These are phyloP conservation scores for Coleophora flavipennella DNA, from an alignment of 2,888 invertebrate species.

Conservation along the genomic window DNA sequence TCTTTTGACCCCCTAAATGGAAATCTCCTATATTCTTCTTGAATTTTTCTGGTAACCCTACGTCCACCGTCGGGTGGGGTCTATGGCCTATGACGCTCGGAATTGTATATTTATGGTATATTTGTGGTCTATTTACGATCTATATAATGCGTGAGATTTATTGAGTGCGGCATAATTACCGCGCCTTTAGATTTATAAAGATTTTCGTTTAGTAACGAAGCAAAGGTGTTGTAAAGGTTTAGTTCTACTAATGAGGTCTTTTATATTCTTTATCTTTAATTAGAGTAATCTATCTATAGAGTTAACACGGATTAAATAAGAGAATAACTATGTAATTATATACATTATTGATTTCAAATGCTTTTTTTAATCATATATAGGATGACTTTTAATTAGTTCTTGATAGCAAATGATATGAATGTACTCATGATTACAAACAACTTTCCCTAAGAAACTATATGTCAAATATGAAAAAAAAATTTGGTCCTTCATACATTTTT, in stretches of 20 bases:
- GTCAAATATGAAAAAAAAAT: too few relatives aligned
- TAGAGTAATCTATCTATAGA: conserved; percentile 9
- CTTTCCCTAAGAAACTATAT: too few relatives aligned
- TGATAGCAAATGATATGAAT: too few relatives aligned
- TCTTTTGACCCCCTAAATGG: too few relatives aligned
- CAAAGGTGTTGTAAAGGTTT: conserved; percentile 4
- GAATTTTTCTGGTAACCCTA: too few relatives aligned
- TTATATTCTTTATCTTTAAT: conserved; percentile 19
- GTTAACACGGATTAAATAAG: conserved; percentile 6
- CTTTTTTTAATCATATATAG: too few relatives aligned
- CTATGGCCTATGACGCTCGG: conserved; percentile 54
- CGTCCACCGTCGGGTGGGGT: conserved; percentile 57
- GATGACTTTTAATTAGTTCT: too few relatives aligned
- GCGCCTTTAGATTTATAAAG: conserved; percentile 45
- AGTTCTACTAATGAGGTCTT: conserved; percentile 37
- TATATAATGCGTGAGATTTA: conserved; percentile 60
- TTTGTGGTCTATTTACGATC: conserved; percentile 56
- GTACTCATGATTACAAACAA: too few relatives aligned
- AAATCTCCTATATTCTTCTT: too few relatives aligned
- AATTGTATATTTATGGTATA: conserved; percentile 52
- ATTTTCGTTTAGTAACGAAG: conserved; percentile 18
- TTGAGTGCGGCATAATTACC: conserved; percentile 59
- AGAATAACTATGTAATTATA: conserved; percentile 8
- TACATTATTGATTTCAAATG: conserved; percentile 24
- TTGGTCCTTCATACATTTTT: too few relatives aligned